Base-by-base conservation (phyloP, 2,888 invertebrate genomes). In the Hypsopygia costalis region DNA sequence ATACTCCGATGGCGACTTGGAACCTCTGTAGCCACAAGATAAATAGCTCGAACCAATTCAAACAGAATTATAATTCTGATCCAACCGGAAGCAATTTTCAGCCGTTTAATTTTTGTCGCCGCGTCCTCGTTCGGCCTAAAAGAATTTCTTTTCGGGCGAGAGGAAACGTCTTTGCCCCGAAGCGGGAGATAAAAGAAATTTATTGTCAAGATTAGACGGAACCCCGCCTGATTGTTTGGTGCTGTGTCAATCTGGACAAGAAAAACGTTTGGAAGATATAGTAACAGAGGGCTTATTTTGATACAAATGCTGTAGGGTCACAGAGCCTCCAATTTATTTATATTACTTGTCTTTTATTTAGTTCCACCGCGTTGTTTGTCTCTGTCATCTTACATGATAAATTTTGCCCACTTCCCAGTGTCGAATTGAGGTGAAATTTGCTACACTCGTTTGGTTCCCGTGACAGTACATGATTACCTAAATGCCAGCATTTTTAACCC, bases 161-260 rank as follows among this genome's bases (percentile, higher is more conserved):
- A 59, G 54, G 51, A 51, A 52, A 58, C 60, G 67, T 63, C 62
- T 66, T 52, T 55, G 47, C 44, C 55, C 52, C 44, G 39, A 42
- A 61, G 54, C 43, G 39, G 58, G 59, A 74, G 78, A 80, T 79
- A 78, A 77, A 74, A 70, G 65, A 71, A 83, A 85, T 85, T 86
- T 85, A 86, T 80, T 79, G 81, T 69, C 56, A 34, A 81, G 85
- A 86, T 86, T 81, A 83, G 76, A 75, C 64, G 67, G 39, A 39
- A 51, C 56, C 48, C 52, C 55, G 53, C 53, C 54, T 71, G 72
- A 79, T 79, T 81, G 79, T 78, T 73, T 74, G 76, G 74, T 62
- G 55, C 63, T 49, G 68, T 73, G 80, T 81, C 83, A 81, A 80
- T 81, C 79, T 75, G 73, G 64, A 53, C 58, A 50, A 37, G 36